phyloP scores from a whole-genome alignment of 2,888 invertebrate genomes.

The Globia sparganii region DNA sequence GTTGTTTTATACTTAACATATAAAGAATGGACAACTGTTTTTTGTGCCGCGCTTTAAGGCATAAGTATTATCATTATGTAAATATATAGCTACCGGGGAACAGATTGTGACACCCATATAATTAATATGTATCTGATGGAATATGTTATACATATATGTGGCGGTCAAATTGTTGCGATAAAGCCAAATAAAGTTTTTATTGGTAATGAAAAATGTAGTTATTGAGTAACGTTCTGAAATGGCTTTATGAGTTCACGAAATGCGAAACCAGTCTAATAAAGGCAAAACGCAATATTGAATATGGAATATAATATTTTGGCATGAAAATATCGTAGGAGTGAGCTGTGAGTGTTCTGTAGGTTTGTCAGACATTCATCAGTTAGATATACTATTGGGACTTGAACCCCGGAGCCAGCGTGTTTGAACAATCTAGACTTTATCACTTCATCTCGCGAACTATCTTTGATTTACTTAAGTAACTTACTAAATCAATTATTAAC shows the following conservation, averaged over 20 bases:
- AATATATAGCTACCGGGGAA: constrained; percentile 47
- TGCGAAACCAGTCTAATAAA: constrained; percentile 42
- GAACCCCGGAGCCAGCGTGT: constrained; percentile 23
- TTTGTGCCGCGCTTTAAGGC: constrained; percentile 37
- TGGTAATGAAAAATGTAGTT: constrained; percentile 39
- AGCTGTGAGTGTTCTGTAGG: constrained; percentile 70
- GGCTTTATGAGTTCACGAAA: constrained; percentile 30
- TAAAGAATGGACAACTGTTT: constrained; percentile 53
- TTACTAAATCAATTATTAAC: constrained; percentile 43
- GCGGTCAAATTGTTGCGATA: constrained; percentile 18
- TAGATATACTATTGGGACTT: constrained; percentile 66
- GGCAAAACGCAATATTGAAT: constrained; percentile 48
- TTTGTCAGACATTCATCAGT: constrained; percentile 83
- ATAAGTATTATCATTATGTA: constrained; percentile 49
- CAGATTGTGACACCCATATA: constrained; percentile 34
- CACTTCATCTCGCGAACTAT: constrained; percentile 34
- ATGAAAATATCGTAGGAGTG: constrained; percentile 75
- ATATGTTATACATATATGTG: constrained; percentile 20
- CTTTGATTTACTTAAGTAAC: constrained; percentile 23
- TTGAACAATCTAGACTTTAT: constrained; percentile 39
- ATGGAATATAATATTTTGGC: constrained; percentile 67
- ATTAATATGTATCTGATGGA: constrained; percentile 43
- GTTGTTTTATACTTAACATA: constrained; percentile 50
- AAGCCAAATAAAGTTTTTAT: constrained; percentile 41
- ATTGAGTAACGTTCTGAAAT: constrained; percentile 41